Percentiles rank a stretch among this genome's conserved stretches.
Conservation (phyloP, 2,888 invertebrate genomes). For the Escarpia spicata region DNA sequence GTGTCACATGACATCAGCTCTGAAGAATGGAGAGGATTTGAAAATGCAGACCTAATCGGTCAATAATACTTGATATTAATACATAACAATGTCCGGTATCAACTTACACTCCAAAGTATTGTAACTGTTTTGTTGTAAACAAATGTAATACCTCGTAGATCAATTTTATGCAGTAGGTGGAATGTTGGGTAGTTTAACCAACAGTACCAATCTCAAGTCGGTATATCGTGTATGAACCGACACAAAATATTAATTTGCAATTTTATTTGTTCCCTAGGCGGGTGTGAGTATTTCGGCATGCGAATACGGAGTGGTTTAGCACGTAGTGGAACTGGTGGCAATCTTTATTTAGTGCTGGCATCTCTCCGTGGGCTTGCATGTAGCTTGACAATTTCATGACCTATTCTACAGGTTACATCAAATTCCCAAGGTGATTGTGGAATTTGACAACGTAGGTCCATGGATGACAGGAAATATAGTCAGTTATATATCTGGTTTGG, state of each 20-base stretch:
- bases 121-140: neutral
- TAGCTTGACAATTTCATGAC: neutral
- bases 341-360: neutral
- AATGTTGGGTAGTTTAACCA: neutral
- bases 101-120: too few relatives aligned
- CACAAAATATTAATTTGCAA: neutral
- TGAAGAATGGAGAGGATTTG: too few relatives aligned
- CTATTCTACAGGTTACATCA: too few relatives aligned
- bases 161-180: neutral
- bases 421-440: neutral
- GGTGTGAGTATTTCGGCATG: neutral
- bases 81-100: too few relatives aligned
- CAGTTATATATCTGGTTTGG: neutral
- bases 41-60: too few relatives aligned
- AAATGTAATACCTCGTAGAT: neutral
- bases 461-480: neutral
- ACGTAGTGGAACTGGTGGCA: neutral
- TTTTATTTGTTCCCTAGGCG: neutral
- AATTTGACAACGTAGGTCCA: neutral
- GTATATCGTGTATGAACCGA: neutral
- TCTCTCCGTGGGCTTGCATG: neutral
- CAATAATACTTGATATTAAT: too few relatives aligned
- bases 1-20: too few relatives aligned
- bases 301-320: neutral
- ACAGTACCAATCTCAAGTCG: neutral